Evolutionary conservation across 2,113 vertebrate species (phyloP).

Genomic region (Xenopus laevis): DNA sequence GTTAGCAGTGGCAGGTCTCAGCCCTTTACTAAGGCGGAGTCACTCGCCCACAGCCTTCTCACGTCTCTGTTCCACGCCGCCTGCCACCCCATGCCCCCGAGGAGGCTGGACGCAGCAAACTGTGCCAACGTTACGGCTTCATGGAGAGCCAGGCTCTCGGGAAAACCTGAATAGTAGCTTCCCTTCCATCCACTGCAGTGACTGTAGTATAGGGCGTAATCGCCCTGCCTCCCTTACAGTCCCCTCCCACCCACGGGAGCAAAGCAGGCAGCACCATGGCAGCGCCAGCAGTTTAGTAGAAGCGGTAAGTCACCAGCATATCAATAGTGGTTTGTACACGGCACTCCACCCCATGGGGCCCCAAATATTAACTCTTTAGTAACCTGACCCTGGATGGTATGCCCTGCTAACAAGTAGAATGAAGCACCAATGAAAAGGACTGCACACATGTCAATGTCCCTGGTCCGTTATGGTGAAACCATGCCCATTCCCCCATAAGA

Average conservation of each 20-base stretch:
- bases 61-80: slow-evolving; percentile 79
- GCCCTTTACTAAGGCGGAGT: slow-evolving; percentile 88
- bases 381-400: too few relatives aligned
- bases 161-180: slow-evolving; percentile 97
- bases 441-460: too few relatives aligned
- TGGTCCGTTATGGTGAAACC: too few relatives aligned
- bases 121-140: slow-evolving; percentile 75
- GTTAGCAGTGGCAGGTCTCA: slow-evolving; percentile 86
- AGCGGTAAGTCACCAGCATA: slow-evolving; percentile 73
- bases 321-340: too few relatives aligned
- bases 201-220: slow-evolving; percentile 67
- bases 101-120: slow-evolving; percentile 65
- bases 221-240: slow-evolving; percentile 87
- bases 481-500: too few relatives aligned
- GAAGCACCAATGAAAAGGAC: too few relatives aligned
- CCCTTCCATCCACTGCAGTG: slow-evolving; percentile 84
- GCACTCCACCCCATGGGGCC: too few relatives aligned
- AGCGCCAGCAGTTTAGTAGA: slow-evolving; percentile 94
- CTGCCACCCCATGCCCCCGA: slow-evolving; percentile 72
- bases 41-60: slow-evolving; percentile 83
- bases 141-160: slow-evolving; percentile 73
- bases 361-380: too few relatives aligned
- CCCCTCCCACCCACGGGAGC: slow-evolving; percentile 71
- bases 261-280: slow-evolving; percentile 77
- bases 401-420: too few relatives aligned